Percentiles rank a stretch among this genome's conserved stretches.
phyloP scores from a whole-genome alignment of 1,140 invertebrate genomes.

The Drosophila orosa region DNA sequence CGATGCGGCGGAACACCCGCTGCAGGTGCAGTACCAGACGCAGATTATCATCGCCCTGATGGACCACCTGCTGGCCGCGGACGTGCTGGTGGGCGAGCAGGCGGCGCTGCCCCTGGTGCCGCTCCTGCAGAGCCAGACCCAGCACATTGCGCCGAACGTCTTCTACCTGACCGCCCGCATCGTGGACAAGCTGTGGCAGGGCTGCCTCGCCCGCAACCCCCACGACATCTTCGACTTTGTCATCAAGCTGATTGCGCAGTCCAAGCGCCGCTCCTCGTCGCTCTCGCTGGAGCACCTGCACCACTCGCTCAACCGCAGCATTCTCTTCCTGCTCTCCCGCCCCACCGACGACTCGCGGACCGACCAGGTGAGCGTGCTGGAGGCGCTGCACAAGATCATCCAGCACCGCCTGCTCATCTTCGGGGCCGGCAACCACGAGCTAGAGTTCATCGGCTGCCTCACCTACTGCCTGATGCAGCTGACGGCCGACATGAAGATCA shows the following conservation, averaged over 20 bases:
- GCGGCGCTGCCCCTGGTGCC: constrained; percentile 91
- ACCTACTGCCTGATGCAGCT: constrained; percentile 98
- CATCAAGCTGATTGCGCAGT: constrained; percentile 95
- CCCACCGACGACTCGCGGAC: constrained; percentile 94
- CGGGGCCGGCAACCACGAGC: constrained; percentile 96
- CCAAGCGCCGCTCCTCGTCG: constrained; percentile 91
- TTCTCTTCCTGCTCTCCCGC: constrained; percentile 96
- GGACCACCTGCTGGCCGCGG: constrained; percentile 96
- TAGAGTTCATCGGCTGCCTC: constrained; percentile 97
- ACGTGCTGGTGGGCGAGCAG: constrained; percentile 94
- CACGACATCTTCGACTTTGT: constrained; percentile 98
- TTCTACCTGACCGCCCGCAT: constrained; percentile 96
- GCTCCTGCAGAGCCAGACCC: constrained; percentile 90
- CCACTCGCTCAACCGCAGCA: constrained; percentile 96
- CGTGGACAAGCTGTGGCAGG: constrained; percentile 99
- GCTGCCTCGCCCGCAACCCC: constrained; percentile 93
- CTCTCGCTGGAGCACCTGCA: constrained; percentile 93
- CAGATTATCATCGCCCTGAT: constrained; percentile 95
- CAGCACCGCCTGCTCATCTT: constrained; percentile 93
- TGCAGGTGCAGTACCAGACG: constrained; percentile 96
- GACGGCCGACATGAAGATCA: constrained; percentile 95
- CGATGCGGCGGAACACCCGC: constrained; percentile 90
- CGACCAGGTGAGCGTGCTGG: constrained; percentile 96
- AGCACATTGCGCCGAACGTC: constrained; percentile 94
- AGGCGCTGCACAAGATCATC: constrained; percentile 96